A percentile compares a stretch with the other conserved stretches of the same genome.
Evolutionary conservation across 2,888 invertebrate species (phyloP).

Genomic region (Acanthosepion esculentum): DNA sequence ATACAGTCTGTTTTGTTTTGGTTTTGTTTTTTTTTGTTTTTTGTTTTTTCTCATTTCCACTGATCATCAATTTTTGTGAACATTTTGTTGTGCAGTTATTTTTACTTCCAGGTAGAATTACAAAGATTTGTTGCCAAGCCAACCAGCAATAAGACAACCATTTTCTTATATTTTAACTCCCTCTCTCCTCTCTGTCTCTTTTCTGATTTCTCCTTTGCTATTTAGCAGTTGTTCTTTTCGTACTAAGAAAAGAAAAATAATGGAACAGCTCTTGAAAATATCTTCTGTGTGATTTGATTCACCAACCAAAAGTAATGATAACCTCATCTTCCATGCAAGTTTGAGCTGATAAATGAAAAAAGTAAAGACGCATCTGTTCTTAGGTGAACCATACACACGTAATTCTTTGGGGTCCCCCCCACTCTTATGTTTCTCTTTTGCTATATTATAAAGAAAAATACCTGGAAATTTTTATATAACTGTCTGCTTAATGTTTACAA

Average conservation of each 20-base stretch:
- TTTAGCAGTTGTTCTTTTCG: neutral
- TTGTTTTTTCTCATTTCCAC: neutral
- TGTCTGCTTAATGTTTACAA: neutral
- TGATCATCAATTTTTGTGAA: constrained; percentile 21
- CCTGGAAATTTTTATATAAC: neutral
- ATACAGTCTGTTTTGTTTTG: neutral
- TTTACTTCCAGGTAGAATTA: neutral
- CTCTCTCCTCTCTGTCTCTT: too few species aligned
- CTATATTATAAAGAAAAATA: neutral
- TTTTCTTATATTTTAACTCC: neutral
- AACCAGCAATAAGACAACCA: neutral
- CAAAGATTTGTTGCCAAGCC: neutral
- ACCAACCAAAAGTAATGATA: neutral
- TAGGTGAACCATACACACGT: neutral
- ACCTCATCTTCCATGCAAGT: neutral
- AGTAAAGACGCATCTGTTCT: neutral
- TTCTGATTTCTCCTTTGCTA: neutral
- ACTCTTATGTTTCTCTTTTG: too few species aligned
- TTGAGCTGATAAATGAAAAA: neutral
- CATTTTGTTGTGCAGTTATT: neutral
- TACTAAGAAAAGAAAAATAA: neutral
- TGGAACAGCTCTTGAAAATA: neutral
- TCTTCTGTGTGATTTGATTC: neutral
- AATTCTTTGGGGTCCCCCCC: neutral
- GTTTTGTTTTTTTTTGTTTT: neutral